Evolutionary conservation across 2,888 invertebrate genomes (phyloP), one percentile per base, ranked within the genome.

Genomic region (Disparrhopalites patrizii): DNA sequence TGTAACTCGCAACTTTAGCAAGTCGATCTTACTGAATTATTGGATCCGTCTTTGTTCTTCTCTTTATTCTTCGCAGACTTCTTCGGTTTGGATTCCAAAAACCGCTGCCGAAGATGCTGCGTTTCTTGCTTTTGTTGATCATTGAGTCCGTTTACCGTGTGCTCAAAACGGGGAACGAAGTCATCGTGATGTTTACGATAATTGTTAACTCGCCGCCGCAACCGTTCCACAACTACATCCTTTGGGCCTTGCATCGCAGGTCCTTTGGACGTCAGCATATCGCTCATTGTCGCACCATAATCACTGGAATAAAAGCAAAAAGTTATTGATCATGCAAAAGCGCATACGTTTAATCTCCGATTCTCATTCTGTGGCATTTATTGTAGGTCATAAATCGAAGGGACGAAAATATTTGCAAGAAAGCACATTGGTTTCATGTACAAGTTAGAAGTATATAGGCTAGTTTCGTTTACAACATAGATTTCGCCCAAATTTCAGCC

Each of bases 101-200:
- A 94, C 72, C 91, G 86, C 81, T 94, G 93, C 80, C 92, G 91
- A 70, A 95, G 83, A 72, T 90, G 86, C 75, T 87, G 84, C 38
- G 94, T 93, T 80, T 94, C 93, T 81, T 93, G 87, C 76, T 90
- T 87, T 79, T 94, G 92, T 79, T 93, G 93, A 78, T 94, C 93
- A 82, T 91, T 91, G 69, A 90, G 84, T 43, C 90, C 90, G 78
- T 85, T 90, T 80, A 91, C 90, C 72, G 91, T 88, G 79, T 91
- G 91, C 79, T 92, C 91, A 81, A 90, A 93, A 70, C 93, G 85
- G 69, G 92, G 91, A 78, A 89, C 87, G 79, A 90, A 90, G 78
- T 91, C 91, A 74, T 84, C 88, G 79, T 94, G 93, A 70, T 91
- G 86, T 58, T 89, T 85, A 62, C 94, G 85, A 81, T 95, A 95